phyloP scores from a whole-genome alignment of 2,113 vertebrate genomes.

The Paradisaea rubra region DNA sequence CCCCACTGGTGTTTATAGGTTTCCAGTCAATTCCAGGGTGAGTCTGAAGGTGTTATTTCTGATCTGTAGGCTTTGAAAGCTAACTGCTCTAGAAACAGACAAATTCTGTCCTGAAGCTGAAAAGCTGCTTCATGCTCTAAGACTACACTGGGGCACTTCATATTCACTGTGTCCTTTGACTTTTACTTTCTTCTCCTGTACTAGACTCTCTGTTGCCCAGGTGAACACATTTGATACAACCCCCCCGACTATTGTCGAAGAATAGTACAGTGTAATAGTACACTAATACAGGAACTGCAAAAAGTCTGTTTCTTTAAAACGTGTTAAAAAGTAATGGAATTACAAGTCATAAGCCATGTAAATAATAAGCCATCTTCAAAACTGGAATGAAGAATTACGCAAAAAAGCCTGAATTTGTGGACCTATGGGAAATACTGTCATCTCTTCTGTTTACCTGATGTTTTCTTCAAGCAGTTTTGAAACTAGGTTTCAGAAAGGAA shows the following conservation, averaged over 20 bases:
- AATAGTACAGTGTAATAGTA: background rate
- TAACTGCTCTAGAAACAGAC: background rate
- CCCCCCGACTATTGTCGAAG: background rate
- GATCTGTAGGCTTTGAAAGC: background rate
- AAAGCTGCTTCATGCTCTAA: background rate
- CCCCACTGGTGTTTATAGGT: background rate
- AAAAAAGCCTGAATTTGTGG: background rate
- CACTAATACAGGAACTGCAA: background rate
- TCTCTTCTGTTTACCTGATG: background rate
- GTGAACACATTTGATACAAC: background rate
- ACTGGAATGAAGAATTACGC: background rate
- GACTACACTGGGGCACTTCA: background rate
- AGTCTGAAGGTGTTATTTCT: background rate
- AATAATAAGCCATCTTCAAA: background rate
- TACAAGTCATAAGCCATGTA: background rate
- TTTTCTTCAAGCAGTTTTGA: background rate
- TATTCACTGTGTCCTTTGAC: background rate
- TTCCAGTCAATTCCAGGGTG: background rate
- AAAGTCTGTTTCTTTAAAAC: background rate
- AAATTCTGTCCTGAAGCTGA: background rate
- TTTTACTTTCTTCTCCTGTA: background rate
- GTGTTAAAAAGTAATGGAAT: background rate
- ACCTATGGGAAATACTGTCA: background rate
- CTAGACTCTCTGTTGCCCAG: background rate
- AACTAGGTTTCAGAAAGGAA: background rate